Base-by-base conservation (phyloP, 2,888 invertebrate genomes). In the Gortyna flavago region DNA sequence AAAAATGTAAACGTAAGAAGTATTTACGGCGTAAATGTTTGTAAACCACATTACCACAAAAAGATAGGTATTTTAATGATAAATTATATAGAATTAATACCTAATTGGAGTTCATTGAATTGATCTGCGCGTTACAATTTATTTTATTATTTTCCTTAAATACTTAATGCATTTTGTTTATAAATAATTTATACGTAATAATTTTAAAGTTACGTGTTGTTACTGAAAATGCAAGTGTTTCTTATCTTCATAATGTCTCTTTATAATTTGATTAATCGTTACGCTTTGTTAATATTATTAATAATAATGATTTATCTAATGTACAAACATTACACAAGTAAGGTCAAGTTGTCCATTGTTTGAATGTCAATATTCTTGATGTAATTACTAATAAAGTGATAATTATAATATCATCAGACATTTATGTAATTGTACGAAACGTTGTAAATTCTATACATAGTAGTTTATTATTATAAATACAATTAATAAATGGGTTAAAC, bases 171-270 rank as follows among this genome's bases (percentile, higher is more conserved):
- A 7, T 38, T 71, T 83, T 72, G 59, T 83, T 72, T 69, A n/a
- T 65, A 74, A 62, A 64, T 59, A 79, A 57, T 74, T 38, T 71
- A 51, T 57, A 59, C 21, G 41, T 64, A 67, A n/a, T 54, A 4
- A n/a, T 54, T 38, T 32, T 29, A 13, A 73, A 48, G 25, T 38
- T 70, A 66, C 75, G 54, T 81, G 66, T 86, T 81, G 66, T 86
- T 79, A 85, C 85, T 88, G 87, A 83, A 81, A 83, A 25, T 64
- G 38, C 83, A 88, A 80, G 75, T 88, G 81, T 81, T 68, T n/a
- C 18, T 73, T 81, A 86, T 83, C 79, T 61, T 25, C 48, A 51
- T 44, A 48, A 51, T 62, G 61, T 80, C n/a, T n/a, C n/a, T 81
- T 78, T 78, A 74, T 29, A 65, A 5, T 38, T 61, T 9, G 61